Conservation (phyloP, 2,888 invertebrate genomes). For the Cordilura impudica region DNA sequence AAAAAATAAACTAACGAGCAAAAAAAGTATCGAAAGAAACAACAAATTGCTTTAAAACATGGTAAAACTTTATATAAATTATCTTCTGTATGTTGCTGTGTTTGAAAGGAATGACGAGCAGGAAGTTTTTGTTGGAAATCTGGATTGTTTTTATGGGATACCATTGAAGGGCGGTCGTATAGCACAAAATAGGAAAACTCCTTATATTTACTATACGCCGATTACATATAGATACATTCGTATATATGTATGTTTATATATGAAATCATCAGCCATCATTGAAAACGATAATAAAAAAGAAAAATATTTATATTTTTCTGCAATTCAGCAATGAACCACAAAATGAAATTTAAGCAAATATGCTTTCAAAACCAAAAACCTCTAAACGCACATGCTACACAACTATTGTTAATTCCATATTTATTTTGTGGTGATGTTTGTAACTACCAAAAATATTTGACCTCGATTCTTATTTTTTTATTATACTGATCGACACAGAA, state of each 20-base stretch:
- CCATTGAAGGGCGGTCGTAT: constrained; percentile 31
- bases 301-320: constrained; percentile 10
- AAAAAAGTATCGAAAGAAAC: constrained; percentile 27
- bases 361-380: not conserved
- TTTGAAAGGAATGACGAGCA: constrained; percentile 34
- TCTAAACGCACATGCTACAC: not conserved
- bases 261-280: constrained; percentile 32
- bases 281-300: constrained; percentile 28
- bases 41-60: constrained; percentile 36
- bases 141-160: constrained; percentile 42
- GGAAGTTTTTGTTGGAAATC: constrained; percentile 12
- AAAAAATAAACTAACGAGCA: constrained; percentile 24
- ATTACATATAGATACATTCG: not conserved
- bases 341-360: not conserved
- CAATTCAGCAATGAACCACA: constrained; percentile 30
- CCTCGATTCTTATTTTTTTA: too few relatives aligned
- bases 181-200: constrained; percentile 1
- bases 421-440: too few relatives aligned
- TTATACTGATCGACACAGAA: too few relatives aligned
- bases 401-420: too few relatives aligned
- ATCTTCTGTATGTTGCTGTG: constrained; percentile 59
- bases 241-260: not conserved
- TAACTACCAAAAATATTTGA: too few relatives aligned
- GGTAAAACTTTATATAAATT: constrained; percentile 60
- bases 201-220: constrained; percentile 36